Percentiles rank a stretch among this genome's conserved stretches.
Evolutionary conservation across 1,140 invertebrate genomes (phyloP).

Genomic region (Drosophila tani): DNA sequence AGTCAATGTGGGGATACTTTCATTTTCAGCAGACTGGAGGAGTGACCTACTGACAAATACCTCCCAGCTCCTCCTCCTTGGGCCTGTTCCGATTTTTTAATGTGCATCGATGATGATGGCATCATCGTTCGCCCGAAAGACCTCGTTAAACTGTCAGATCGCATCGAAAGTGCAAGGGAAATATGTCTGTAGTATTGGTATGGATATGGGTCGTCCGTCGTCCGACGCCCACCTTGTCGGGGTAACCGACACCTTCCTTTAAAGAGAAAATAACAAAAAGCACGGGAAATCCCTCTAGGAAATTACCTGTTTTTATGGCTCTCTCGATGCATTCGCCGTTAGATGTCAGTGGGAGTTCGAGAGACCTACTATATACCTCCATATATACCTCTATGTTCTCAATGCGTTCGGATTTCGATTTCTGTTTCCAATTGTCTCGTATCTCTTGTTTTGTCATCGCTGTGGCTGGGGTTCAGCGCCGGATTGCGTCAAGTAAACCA

Average conservation of each 20-base stretch:
- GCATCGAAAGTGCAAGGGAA: constrained; percentile 66
- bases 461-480: constrained; percentile 57
- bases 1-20: constrained; percentile 27
- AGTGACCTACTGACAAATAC: constrained; percentile 36
- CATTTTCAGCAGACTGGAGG: constrained; percentile 21
- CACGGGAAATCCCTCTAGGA: constrained; percentile 28
- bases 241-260: constrained; percentile 34
- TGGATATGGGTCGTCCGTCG: constrained; percentile 10
- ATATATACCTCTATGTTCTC: constrained; percentile 41
- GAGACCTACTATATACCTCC: not conserved
- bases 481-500: constrained; percentile 73
- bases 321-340: constrained; percentile 11
- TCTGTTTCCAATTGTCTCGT: constrained; percentile 22
- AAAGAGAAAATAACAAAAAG: not conserved
- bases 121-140: constrained; percentile 46
- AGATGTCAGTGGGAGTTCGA: constrained; percentile 41
- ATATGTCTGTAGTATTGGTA: constrained; percentile 24
- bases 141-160: constrained; percentile 51
- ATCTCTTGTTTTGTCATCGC: constrained; percentile 60
- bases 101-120: constrained; percentile 57
- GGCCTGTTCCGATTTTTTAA: constrained; percentile 27
- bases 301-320: constrained; percentile 31
- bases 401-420: constrained; percentile 54
- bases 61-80: not conserved
- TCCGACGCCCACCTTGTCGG: constrained; percentile 21